Evolutionary conservation across 2,888 invertebrate genomes (phyloP).

Genomic region (Lithophane semibrunnea): DNA sequence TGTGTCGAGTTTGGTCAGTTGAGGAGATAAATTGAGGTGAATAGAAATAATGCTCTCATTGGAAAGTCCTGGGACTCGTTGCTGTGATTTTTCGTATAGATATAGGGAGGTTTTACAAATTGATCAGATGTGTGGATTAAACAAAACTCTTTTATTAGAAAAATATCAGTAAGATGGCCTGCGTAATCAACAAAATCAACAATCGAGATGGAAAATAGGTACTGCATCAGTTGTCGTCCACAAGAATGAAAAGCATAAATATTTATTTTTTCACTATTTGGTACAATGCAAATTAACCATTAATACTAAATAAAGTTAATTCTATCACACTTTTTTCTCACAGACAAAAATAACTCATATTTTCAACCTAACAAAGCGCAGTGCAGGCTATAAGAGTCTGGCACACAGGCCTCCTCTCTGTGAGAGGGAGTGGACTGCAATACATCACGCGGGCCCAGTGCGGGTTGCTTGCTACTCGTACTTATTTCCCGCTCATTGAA

Average conservation of each 20-base stretch:
- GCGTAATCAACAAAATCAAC: not conserved
- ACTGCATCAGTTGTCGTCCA: not conserved
- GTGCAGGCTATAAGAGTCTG: not conserved
- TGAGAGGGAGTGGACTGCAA: not conserved
- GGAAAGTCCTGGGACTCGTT: not conserved
- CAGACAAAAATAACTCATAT: not conserved
- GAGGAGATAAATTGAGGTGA: conserved; percentile 39
- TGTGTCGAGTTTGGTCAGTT: conserved; percentile 51
- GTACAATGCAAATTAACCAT: not conserved
- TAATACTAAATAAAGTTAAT: not conserved
- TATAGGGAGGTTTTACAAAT: not conserved
- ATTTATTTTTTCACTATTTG: too few species aligned
- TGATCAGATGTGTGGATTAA: not conserved
- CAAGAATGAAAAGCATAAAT: not conserved
- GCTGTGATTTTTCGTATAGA: not conserved
- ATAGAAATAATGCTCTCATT: conserved; percentile 13
- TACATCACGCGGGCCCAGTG: not conserved
- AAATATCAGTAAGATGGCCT: not conserved
- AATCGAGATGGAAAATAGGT: not conserved
- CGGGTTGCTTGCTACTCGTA: too few species aligned
- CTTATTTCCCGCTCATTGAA: conserved; percentile 4
- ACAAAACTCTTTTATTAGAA: not conserved
- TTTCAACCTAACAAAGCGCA: not conserved
- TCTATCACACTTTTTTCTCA: not conserved
- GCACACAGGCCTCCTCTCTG: not conserved